These are phyloP conservation scores for Sarcophaga peregrina DNA, from an alignment of 1,140 invertebrate genomes.

Conservation along the genomic window DNA sequence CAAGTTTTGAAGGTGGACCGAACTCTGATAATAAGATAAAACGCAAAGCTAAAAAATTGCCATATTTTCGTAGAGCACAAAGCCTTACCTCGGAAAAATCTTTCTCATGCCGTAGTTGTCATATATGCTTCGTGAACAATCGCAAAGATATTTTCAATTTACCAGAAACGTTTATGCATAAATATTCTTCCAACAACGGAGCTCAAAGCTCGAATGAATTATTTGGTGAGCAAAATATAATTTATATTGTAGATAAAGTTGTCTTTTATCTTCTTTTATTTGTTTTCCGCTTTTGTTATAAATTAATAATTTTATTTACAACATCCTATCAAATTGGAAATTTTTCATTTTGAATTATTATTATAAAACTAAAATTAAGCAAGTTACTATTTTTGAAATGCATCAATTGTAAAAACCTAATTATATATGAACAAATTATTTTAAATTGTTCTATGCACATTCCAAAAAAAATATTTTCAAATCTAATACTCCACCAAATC, in stretches of 20 bases:
- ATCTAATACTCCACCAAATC: no score
- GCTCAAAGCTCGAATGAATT: slow-evolving; percentile 31
- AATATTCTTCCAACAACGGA: slow-evolving; percentile 40
- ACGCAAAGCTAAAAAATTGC: slow-evolving; percentile 35
- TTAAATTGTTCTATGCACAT: no score
- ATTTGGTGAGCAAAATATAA: slow-evolving; percentile 29
- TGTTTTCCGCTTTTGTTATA: neutral
- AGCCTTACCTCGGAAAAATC: slow-evolving; percentile 62
- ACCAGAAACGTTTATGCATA: slow-evolving; percentile 49
- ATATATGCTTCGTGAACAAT: slow-evolving; percentile 64
- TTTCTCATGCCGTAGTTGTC: slow-evolving; percentile 58
- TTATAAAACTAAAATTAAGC: neutral
- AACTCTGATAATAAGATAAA: slow-evolving; percentile 36
- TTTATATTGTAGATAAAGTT: slow-evolving; percentile 8
- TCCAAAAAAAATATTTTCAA: no score
- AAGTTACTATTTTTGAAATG: no score
- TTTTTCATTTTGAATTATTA: neutral
- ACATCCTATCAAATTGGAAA: neutral
- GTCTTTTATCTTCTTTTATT: neutral
- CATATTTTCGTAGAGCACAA: slow-evolving; percentile 57
- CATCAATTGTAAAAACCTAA: no score
- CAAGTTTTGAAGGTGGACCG: slow-evolving; percentile 35
- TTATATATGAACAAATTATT: no score
- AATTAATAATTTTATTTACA: neutral
- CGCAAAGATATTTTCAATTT: slow-evolving; percentile 65